Evolutionary conservation across 1,140 invertebrate species (phyloP), one percentile per base, ranked within the genome.

Genomic region (Lutraria rhynchaena): DNA sequence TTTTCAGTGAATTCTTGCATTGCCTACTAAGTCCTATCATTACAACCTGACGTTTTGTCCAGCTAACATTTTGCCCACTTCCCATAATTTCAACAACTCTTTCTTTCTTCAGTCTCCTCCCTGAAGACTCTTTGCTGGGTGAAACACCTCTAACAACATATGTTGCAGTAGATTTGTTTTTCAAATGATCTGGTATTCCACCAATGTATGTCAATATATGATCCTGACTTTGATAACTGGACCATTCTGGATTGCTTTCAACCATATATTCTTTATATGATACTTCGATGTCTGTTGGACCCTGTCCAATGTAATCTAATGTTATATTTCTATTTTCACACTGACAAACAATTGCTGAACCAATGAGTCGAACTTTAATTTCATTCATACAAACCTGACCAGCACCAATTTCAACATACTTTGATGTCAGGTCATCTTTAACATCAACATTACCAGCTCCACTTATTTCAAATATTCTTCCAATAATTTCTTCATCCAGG

Each of bases 81-180:
- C 71, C 71, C 9, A 58, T n/a, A 22, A 74, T 60, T 58, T 74
- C 71, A 27, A 74, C 35, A 58, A 74, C 15, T 60, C 57, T 61
- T 74, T 74, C 53, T 17, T 74, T 74, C 35, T 60, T 53, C 15
- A 19, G 3, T 74, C 41, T 44, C 4, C 27, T 35, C 3, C 24
- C 17, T 15, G 31, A 31, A 27, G 3, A n/a, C 22, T 65, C 61
- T 65, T n/a, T 37, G 22, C 37, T 41, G 13, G 41, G 17, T 27
- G 35, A 51, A 27, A 70, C 22, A 27, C 67, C 67, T 33, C 33
- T 11, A 19, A 74, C 22, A 46, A 61, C 7, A 44, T 31, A 60
- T n/a, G 35, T 27, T 57, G 58, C 57, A 7, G 27, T n/a, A 4
- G 35, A 44, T 44, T 49, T 53, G 29, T 53, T 65, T 24, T 65